Evolutionary conservation across 1,140 invertebrate species (phyloP).

Genomic region (Wiebesia pumilae): DNA sequence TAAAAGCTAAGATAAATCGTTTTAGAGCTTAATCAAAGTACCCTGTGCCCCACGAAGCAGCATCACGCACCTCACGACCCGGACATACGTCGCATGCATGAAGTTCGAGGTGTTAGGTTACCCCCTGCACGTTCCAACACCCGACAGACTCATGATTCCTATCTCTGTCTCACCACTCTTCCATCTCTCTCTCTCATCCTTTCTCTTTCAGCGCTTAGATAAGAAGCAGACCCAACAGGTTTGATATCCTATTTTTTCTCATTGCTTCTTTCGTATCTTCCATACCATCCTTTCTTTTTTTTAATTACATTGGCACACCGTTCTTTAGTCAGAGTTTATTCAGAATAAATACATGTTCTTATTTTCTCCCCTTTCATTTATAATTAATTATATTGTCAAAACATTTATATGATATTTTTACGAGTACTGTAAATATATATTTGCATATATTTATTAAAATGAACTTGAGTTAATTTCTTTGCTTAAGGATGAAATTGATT

Average conservation of each 20-base stretch:
- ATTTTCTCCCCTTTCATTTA: constrained; percentile 29
- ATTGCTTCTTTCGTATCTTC: constrained; percentile 21
- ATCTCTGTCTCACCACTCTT: neutral
- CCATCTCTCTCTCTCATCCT: constrained; percentile 8
- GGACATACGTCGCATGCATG: constrained; percentile 46
- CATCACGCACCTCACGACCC: constrained; percentile 36
- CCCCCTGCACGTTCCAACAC: constrained; percentile 24
- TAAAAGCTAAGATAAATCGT: constrained; percentile 41
- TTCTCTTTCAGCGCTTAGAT: constrained; percentile 12
- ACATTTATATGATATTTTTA: neutral
- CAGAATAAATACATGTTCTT: neutral
- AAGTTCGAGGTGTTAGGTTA: constrained; percentile 47
- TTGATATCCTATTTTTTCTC: constrained; percentile 48
- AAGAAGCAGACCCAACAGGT: constrained; percentile 50
- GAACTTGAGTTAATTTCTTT: neutral
- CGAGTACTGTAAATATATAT: neutral
- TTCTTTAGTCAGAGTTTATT: neutral
- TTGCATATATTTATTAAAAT: neutral
- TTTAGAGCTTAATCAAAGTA: constrained; percentile 26
- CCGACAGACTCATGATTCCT: neutral
- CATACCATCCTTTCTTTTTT: constrained; percentile 30
- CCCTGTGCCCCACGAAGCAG: neutral
- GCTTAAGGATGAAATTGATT: neutral
- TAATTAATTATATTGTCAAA: constrained; percentile 45
- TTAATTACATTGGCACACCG: constrained; percentile 45